A percentile compares a stretch with the other conserved stretches of the same genome.
phyloP scores from a whole-genome alignment of 2,113 vertebrate species.

The Oreotragus oreotragus region DNA sequence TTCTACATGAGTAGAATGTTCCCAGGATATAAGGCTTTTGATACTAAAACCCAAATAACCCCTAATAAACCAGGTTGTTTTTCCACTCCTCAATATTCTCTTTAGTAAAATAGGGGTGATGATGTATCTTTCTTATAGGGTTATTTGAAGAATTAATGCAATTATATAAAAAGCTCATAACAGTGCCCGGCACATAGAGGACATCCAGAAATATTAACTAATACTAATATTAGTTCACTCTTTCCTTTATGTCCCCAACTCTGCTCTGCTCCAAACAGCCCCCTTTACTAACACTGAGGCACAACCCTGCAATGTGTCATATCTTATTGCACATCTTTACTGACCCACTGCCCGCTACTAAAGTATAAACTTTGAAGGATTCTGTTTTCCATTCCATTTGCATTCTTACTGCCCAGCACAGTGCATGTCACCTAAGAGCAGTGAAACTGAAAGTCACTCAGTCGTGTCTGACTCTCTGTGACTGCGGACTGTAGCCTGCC shows the following conservation, averaged over 20 bases:
- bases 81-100: neutral
- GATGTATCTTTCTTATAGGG: neutral
- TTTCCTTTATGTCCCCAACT: neutral
- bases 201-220: neutral
- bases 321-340: neutral
- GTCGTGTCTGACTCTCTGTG: neutral
- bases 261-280: neutral
- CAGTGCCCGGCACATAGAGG: neutral
- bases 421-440: neutral
- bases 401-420: neutral
- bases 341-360: neutral
- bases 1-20: neutral
- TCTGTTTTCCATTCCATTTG: neutral
- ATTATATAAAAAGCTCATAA: neutral
- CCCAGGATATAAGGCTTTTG: neutral
- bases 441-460: neutral
- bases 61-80: fast-evolving
- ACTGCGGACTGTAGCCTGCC: neutral
- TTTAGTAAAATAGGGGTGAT: neutral
- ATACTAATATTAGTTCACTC: neutral
- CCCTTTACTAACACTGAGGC: neutral
- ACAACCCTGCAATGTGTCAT: neutral
- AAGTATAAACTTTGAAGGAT: neutral
- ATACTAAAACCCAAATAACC: neutral
- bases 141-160: neutral